These are phyloP conservation scores for Leuctra nigra DNA, from an alignment of 2,888 invertebrate genomes.

Conservation along the genomic window DNA sequence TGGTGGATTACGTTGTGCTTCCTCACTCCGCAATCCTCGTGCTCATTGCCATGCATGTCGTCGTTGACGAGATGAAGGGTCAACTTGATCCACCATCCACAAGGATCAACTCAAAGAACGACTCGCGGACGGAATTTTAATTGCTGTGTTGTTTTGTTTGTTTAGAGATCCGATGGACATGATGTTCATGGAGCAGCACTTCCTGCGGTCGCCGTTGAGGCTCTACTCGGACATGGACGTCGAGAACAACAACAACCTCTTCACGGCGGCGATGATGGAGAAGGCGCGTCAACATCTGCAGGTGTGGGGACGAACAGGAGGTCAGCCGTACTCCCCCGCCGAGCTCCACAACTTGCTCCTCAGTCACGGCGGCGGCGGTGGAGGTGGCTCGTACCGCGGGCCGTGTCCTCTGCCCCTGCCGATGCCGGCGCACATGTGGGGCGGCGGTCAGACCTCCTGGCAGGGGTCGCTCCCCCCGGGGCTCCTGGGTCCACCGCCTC, in stretches of 20 bases:
- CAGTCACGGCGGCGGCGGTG: constrained; percentile 34
- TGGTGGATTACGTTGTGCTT: constrained; percentile 22
- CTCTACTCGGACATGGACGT: constrained; percentile 52
- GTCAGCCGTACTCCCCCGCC: constrained; percentile 30
- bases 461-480: constrained; percentile 37
- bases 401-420: constrained; percentile 37
- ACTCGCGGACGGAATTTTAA: constrained; percentile 2
- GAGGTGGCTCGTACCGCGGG: constrained; percentile 27
- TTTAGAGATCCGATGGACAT: constrained; percentile 68
- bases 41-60: constrained; percentile 6
- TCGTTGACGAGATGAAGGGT: constrained; percentile 5
- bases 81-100: constrained; percentile 1
- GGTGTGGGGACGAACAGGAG: constrained; percentile 39
- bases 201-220: constrained; percentile 53
- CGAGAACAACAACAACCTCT: constrained; percentile 46
- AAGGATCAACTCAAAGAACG: constrained; percentile 6
- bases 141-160: constrained; percentile 21
- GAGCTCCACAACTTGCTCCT: constrained; percentile 40
- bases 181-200: constrained; percentile 71
- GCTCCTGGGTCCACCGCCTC: constrained; percentile 35
- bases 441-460: constrained; percentile 29
- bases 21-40: constrained; percentile 7
- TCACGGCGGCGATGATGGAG: constrained; percentile 45
- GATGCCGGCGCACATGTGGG: constrained; percentile 44
- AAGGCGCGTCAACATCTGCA: constrained; percentile 42